Evolutionary conservation across 2,113 vertebrate species (phyloP).

Genomic region (Limanda limanda): DNA sequence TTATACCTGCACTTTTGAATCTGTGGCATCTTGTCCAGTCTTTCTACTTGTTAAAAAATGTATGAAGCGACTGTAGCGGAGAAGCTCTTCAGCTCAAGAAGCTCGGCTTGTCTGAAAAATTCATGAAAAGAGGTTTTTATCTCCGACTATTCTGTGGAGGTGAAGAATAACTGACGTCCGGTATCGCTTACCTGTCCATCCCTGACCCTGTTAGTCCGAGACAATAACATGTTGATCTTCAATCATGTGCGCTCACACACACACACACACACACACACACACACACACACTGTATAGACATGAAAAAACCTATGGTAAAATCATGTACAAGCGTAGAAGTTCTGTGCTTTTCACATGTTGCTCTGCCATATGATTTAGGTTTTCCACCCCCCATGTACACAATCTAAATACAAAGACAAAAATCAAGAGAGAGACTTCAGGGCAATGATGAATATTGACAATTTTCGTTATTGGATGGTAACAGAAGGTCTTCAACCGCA

Average conservation of each 20-base stretch:
- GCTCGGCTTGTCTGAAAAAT: conserved; percentile 59
- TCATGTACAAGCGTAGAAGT: too few relatives aligned
- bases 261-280: too few relatives aligned
- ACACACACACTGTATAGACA: neutral
- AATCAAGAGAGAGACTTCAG: neutral
- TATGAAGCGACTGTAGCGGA: conserved; percentile 55
- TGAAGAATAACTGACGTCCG: conserved; percentile 6
- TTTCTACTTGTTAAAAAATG: conserved; percentile 66
- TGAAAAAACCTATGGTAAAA: too few relatives aligned
- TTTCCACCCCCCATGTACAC: too few relatives aligned
- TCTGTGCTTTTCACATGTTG: too few relatives aligned
- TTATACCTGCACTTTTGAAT: conserved; percentile 46
- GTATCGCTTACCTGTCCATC: neutral
- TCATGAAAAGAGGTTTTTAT: conserved; percentile 56
- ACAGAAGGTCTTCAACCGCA: neutral
- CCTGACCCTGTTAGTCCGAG: conserved; percentile 24
- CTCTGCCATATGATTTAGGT: neutral
- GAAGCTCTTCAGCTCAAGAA: conserved; percentile 46
- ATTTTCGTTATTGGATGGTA: neutral
- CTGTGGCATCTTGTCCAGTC: conserved; percentile 48
- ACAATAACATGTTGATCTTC: conserved; percentile 19
- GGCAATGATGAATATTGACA: too few relatives aligned
- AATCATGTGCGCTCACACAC: neutral
- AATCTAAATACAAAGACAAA: neutral
- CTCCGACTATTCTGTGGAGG: conserved; percentile 27